These are phyloP conservation scores for Mola mola DNA, from an alignment of 2,113 vertebrate genomes.

Conservation along the genomic window DNA sequence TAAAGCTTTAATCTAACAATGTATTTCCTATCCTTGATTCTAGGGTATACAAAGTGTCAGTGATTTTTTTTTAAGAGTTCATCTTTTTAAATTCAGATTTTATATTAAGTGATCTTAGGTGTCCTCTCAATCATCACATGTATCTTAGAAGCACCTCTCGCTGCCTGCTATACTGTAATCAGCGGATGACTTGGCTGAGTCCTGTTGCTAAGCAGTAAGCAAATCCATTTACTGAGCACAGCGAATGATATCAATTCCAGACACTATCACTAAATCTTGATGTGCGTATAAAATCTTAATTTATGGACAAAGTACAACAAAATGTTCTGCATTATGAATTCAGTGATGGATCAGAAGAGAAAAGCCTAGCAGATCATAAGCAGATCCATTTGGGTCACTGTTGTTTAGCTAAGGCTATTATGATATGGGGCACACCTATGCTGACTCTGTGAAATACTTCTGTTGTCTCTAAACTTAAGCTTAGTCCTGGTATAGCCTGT, in stretches of 20 bases:
- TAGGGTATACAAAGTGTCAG: not conserved
- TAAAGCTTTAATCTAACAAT: not conserved
- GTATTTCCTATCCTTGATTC: not conserved
- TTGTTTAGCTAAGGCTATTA: constrained; percentile 79
- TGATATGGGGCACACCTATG: constrained; percentile 71
- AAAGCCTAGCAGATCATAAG: constrained; percentile 26
- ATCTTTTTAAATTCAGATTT: not conserved
- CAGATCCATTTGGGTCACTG: constrained; percentile 67
- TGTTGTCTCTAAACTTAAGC: constrained; percentile 49
- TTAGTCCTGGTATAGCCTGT: constrained; percentile 59
- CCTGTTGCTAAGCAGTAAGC: constrained; percentile 34
- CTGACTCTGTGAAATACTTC: constrained; percentile 75
- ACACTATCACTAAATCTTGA: not conserved
- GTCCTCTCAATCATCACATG: constrained; percentile 44
- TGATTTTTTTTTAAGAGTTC: too few species aligned
- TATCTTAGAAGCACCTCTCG: constrained; percentile 41
- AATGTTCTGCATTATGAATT: not conserved
- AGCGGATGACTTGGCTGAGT: constrained; percentile 42
- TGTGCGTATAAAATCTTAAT: too few species aligned
- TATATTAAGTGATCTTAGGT: not conserved
- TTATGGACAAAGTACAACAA: not conserved
- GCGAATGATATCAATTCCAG: not conserved
- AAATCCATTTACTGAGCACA: constrained; percentile 13
- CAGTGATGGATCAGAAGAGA: constrained; percentile 14
- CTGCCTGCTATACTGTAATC: constrained; percentile 54